Evolutionary conservation across 2,797 vertebrate species (phyloP), one percentile per base, ranked within the genome.

Genomic region (Aselliscus stoliczkanus): DNA sequence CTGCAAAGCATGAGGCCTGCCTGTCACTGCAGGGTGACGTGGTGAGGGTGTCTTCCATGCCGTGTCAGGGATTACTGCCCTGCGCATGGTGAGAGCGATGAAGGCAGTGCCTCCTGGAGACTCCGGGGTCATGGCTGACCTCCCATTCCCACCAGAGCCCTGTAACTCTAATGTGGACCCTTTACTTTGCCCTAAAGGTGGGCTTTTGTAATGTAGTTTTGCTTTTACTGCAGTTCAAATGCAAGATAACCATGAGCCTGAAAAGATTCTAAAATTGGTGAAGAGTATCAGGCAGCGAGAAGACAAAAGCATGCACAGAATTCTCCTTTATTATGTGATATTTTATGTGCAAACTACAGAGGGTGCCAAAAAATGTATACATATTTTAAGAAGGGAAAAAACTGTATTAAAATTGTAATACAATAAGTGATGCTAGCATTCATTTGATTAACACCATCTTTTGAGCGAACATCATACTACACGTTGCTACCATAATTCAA

Each of bases 1-100:
- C 13, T 31, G 8, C 0, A 3, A 76, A 37, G 50, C 7, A 44
- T 15, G 14, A 23, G 39, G 47, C 27, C 25, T 39, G 39, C 7
- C 80, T 17, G 15, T 44, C 5, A 18, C 8, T 20, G 5, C 21
- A 7, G 27, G 7, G 52, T 5, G 37, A 44, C 1, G 0, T 20
- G 25, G 62, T 7, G 11, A 18, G 25, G 60, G n/a, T 0, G 4
- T 0, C 47, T 10, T 31, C 18, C 60, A 29, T 5, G 62, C 58
- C 72, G 7, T 15, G 47, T 50, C 47, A 50, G 47, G 47, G 47
- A 14, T 14, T 2, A 50, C 47, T 37, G 37, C 52, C 37, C n/a
- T 37, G 37, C 23, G 10, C 10, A 8, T 18, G 23, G 31, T 8
- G 7, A 4, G 6, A 39, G 23, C 23, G 13, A 31, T 6, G 17